phyloP scores from a whole-genome alignment of 2,797 vertebrate genomes.

The Melanotaenia pygmaea region DNA sequence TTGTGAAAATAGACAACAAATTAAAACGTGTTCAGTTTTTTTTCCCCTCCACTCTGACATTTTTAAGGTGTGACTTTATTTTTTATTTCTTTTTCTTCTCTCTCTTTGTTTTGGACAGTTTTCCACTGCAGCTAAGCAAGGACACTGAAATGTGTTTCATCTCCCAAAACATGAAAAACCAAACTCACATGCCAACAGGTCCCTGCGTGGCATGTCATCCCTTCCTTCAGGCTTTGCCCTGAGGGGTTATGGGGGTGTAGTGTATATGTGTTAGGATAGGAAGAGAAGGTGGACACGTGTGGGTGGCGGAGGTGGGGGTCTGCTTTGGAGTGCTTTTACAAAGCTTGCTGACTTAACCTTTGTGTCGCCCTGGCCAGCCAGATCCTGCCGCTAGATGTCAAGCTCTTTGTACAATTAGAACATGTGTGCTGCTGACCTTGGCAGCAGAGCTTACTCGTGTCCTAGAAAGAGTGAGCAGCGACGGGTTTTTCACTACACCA shows the following conservation, averaged over 20 bases:
- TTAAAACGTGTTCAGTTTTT: background rate
- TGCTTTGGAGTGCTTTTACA: conserved; percentile 88
- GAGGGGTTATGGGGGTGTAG: conserved; percentile 25
- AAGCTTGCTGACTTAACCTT: conserved; percentile 97
- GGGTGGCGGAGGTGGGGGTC: conserved; percentile 68
- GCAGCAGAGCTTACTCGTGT: conserved; percentile 83
- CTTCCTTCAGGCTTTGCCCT: conserved; percentile 62
- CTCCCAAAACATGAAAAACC: conserved; percentile 71
- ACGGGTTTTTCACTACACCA: conserved; percentile 69
- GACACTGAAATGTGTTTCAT: conserved; percentile 69
- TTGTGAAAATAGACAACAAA: conserved; percentile 16
- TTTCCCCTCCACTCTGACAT: background rate
- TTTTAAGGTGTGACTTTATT: background rate
- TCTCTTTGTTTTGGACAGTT: conserved; percentile 35
- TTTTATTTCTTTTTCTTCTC: conserved; percentile 19
- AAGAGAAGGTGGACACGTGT: conserved; percentile 1
- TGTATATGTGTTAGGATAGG: conserved; percentile 48
- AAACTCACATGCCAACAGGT: conserved; percentile 78
- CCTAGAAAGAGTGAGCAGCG: conserved; percentile 87
- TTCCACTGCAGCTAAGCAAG: conserved; percentile 52
- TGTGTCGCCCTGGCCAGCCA: conserved; percentile 88
- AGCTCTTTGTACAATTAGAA: conserved; percentile 95
- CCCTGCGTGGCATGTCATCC: conserved; percentile 63
- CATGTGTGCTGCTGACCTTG: conserved; percentile 94
- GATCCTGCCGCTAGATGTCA: conserved; percentile 91